These are phyloP conservation scores for Cathartes aura DNA, from an alignment of 2,113 vertebrate species.

Conservation along the genomic window DNA sequence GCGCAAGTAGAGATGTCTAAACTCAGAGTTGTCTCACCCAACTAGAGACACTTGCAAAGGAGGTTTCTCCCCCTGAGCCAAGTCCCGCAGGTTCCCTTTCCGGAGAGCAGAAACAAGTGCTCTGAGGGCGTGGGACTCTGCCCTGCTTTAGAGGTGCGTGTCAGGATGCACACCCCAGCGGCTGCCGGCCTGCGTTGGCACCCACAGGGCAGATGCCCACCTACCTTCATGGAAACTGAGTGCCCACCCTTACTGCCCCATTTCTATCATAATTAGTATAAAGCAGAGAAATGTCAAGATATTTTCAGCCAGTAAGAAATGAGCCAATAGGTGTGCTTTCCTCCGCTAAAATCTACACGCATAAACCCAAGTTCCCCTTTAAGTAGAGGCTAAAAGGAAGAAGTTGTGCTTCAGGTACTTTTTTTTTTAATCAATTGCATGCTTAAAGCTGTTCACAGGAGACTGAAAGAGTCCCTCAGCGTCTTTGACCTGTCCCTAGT, in stretches of 20 bases:
- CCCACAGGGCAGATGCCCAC: accelerated
- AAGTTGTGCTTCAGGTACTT: not conserved
- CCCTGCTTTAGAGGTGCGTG: not conserved
- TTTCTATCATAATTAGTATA: not conserved
- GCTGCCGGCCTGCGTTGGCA: accelerated
- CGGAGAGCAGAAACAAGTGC: not conserved
- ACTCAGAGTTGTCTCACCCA: not conserved
- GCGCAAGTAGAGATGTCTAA: not conserved
- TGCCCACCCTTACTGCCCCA: not conserved
- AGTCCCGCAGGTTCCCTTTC: not conserved
- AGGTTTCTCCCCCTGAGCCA: not conserved
- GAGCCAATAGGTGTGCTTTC: not conserved
- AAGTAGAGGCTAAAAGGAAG: not conserved
- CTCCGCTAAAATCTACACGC: not conserved
- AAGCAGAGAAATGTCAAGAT: not conserved
- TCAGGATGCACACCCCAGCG: accelerated
- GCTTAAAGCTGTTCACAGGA: not conserved
- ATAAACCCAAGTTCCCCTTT: not conserved
- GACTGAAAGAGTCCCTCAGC: not conserved
- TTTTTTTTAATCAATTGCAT: not conserved
- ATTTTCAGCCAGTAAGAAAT: not conserved
- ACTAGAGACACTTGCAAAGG: not conserved
- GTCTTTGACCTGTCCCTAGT: not conserved
- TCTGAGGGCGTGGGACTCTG: not conserved
- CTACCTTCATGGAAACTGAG: not conserved